Evolutionary conservation across 1,140 invertebrate species (phyloP).

Genomic region (Eupristina koningsbergeri): DNA sequence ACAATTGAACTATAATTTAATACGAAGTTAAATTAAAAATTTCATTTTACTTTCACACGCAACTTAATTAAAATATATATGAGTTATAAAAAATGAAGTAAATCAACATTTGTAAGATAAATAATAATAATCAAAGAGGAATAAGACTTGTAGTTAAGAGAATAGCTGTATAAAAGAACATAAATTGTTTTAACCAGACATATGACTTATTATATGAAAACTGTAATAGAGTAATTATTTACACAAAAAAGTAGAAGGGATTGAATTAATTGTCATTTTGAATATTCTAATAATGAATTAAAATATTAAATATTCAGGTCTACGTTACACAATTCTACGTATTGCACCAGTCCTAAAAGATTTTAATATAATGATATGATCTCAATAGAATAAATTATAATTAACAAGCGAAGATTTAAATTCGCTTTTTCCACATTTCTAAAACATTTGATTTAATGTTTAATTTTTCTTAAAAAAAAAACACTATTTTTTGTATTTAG

Average conservation of each 20-base stretch:
- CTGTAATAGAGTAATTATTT: neutral
- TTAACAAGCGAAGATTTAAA: neutral
- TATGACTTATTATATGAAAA: neutral
- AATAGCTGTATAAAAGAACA: neutral
- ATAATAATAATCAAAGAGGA: no score
- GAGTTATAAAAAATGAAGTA: no score
- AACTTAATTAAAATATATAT: no score
- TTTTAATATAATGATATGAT: constrained; percentile 4
- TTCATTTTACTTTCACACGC: no score
- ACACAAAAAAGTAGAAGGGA: neutral
- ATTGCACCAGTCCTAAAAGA: neutral
- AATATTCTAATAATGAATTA: neutral
- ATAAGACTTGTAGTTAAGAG: neutral
- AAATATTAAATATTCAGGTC: neutral
- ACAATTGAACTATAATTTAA: no score
- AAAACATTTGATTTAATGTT: neutral
- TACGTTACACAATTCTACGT: neutral
- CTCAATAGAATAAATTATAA: neutral
- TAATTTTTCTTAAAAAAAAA: neutral
- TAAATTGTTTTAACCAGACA: neutral
- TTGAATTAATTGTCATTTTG: neutral
- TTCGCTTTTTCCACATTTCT: neutral
- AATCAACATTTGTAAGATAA: no score
- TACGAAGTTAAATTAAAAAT: no score
- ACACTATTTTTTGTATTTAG: no score